Evolutionary conservation across 2,797 vertebrate genomes (phyloP), one percentile per base, ranked within the genome.

Genomic region (Carduelis carduelis): DNA sequence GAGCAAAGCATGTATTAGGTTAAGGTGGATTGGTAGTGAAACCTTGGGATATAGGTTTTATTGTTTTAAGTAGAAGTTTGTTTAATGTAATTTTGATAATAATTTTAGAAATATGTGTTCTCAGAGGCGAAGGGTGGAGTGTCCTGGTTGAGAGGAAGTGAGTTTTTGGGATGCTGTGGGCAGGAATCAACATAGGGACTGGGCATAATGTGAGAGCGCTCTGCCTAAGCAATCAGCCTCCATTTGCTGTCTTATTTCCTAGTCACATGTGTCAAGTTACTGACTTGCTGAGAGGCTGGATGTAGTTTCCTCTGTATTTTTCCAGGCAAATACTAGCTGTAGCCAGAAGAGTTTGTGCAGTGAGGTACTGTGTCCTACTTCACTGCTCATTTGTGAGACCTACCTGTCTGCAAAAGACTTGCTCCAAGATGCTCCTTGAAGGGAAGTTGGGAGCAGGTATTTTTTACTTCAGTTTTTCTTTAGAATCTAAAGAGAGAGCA

Each of bases 291-390:
- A 91, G 60, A 68, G 49, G 57, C 46, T 96, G 94, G 70, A 74
- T 95, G 96, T 86, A 39, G 85, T 91, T 96, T 95, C 90, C 74
- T 76, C 55, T 66, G 83, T 95, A 63, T 82, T 95, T 95, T 97
- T 93, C 93, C 95, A 96, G 81, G 44, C 71, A 28, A 57, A 22
- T 2, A 2, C 41, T 68, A 79, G 43, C 56, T 85, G 71, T 50
- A 82, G 69, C 24, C 59, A 78, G 72, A 82, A 76, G 69, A 75
- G 39, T 61, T 83, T 81, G 24, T 93, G 57, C 60, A 81, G n/a
- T 7, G 23, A 88, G 59, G 27, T 41, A 43, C 3, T 6, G 23
- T 55, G 56, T 71, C 55, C 79, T 63, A 8, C 28, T 78, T 93
- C 44, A 21, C 28, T 61, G 65, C 27, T 86, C 9, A 21, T 65